phyloP scores from a whole-genome alignment of 2,888 invertebrate species.

The Epicampocera succincta region DNA sequence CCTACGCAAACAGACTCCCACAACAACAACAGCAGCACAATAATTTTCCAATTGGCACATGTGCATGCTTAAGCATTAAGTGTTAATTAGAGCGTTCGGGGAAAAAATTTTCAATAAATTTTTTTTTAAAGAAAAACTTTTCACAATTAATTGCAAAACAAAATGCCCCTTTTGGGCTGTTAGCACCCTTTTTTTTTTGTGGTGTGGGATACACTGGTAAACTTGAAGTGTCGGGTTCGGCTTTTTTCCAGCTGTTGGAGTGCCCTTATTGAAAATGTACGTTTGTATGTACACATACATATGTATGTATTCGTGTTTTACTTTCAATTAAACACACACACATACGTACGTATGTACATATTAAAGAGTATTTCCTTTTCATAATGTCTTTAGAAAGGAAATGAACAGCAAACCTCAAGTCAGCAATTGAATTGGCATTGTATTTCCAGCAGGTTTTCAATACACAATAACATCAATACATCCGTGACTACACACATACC shows the following conservation, averaged over 20 bases:
- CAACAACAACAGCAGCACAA: not conserved
- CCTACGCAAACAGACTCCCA: not conserved
- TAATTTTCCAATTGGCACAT: not conserved
- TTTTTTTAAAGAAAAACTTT: too few species aligned
- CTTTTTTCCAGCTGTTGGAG: not conserved
- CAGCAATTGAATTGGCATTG: conserved; percentile 37
- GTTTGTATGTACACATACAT: not conserved
- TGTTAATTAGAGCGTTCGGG: not conserved
- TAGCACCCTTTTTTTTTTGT: too few species aligned
- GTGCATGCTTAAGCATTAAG: too few species aligned
- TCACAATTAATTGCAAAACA: too few species aligned
- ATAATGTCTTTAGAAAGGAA: conserved; percentile 32
- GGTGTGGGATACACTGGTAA: too few species aligned
- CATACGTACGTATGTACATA: not conserved
- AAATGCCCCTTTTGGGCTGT: too few species aligned
- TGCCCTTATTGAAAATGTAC: conserved; percentile 1
- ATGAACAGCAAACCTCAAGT: conserved; percentile 45
- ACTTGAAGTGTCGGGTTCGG: not conserved
- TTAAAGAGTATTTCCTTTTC: not conserved
- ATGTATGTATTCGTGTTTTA: not conserved
- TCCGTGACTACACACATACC: too few species aligned
- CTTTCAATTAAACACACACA: not conserved
- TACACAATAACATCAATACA: conserved; percentile 5
- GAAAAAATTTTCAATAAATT: too few species aligned
- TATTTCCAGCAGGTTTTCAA: conserved; percentile 29